A percentile compares a stretch with the other conserved stretches of the same genome.
phyloP scores from a whole-genome alignment of 2,113 vertebrate species.

The Serinus canaria region DNA sequence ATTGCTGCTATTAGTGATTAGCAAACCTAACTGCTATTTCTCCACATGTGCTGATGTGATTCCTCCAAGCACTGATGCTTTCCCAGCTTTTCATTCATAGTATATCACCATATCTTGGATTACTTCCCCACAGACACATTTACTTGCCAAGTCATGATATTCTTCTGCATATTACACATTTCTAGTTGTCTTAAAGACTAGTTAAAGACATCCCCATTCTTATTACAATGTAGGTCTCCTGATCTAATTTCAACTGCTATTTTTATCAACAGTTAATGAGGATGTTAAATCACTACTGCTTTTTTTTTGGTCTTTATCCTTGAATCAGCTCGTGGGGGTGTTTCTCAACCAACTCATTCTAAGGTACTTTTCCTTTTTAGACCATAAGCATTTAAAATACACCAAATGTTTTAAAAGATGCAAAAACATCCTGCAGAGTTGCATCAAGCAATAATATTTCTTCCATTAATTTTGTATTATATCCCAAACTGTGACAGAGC shows the following conservation, averaged over 20 bases:
- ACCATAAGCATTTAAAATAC: background rate
- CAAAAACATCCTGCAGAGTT: background rate
- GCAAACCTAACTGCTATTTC: background rate
- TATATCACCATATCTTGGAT: background rate
- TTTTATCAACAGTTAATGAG: background rate
- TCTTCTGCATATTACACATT: background rate
- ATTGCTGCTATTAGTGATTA: background rate
- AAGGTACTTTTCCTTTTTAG: background rate
- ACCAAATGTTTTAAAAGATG: background rate
- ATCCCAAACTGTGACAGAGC: background rate
- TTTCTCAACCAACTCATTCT: background rate
- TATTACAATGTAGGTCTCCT: background rate
- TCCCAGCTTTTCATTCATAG: background rate
- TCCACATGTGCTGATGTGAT: background rate
- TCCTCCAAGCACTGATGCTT: background rate
- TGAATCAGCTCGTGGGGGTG: background rate
- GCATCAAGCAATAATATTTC: background rate
- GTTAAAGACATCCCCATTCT: background rate
- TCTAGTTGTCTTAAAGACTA: background rate
- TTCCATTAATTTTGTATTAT: background rate
- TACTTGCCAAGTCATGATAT: background rate
- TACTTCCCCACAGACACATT: background rate
- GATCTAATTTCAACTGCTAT: constrained; percentile 8
- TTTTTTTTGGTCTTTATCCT: background rate
- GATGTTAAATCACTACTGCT: background rate